These are phyloP conservation scores for Leptinotarsa peninsularis DNA, from an alignment of 2,888 invertebrate species.

Conservation along the genomic window DNA sequence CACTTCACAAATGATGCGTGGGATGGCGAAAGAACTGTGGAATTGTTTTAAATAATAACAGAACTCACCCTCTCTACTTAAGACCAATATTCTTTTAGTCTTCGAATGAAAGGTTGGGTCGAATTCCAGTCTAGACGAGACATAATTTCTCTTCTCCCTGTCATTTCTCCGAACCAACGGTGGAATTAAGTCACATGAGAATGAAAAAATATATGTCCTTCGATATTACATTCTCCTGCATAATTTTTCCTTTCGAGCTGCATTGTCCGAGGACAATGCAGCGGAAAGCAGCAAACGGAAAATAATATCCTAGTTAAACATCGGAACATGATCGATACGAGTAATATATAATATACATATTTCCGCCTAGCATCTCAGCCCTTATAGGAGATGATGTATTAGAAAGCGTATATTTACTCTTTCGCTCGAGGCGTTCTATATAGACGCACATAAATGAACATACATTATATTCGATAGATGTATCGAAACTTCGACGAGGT, in stretches of 20 bases:
- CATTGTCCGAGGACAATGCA: background rate
- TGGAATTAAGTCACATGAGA: background rate
- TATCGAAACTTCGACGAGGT: background rate
- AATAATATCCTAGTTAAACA: constrained; percentile 16
- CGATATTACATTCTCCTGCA: constrained; percentile 4
- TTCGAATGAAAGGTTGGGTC: too few relatives aligned
- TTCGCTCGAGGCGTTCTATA: background rate
- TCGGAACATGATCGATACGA: constrained; percentile 15
- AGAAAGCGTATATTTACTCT: constrained; percentile 14
- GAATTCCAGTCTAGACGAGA: background rate
- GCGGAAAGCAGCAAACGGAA: too few relatives aligned
- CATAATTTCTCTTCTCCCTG: background rate
- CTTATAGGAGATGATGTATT: constrained; percentile 20
- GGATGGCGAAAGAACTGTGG: too few relatives aligned
- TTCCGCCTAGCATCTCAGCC: constrained; percentile 4
- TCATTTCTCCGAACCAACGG: background rate
- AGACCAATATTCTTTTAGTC: too few relatives aligned
- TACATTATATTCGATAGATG: constrained; percentile 12
- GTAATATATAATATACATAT: constrained; percentile 11
- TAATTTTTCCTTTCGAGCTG: background rate
- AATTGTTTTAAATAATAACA: too few relatives aligned
- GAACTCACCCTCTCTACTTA: too few relatives aligned
- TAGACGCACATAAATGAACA: constrained; percentile 11
- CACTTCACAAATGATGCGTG: too few relatives aligned
- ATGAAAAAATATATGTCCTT: background rate